Evolutionary conservation across 2,888 invertebrate species (phyloP), one percentile per base, ranked within the genome.

Genomic region (Agapostemon virescens): DNA sequence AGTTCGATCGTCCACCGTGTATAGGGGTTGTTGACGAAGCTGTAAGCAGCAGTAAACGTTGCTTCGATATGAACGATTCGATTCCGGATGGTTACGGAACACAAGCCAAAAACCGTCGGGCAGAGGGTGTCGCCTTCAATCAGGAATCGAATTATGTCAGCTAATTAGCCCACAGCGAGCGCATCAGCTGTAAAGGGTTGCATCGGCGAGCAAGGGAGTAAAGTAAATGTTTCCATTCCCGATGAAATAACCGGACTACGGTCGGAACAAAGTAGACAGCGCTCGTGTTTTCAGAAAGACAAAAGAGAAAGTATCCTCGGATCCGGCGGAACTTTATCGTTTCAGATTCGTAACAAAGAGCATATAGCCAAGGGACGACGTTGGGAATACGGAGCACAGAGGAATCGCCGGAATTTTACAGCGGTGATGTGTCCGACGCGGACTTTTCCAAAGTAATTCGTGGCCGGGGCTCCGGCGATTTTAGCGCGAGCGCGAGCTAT

Each of bases 341-440:
- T 52, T 13, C 58, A 20, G 55, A 38, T 17, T 38, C 49, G 38
- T 69, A 69, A 69, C 55, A 49, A 69, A 69, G 69, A 55, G 23
- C 49, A 33, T 33, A 36, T 7, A 36, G 52, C 30, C 23, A 49
- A 49, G 52, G 52, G 36, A 55, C 38, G 38, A 33, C 33, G 63
- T 4, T 26, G 55, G 63, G 63, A 58, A 33, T 36, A 38, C 23
- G 55, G 23, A 13, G 23, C 17, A 23, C 33, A 17, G n/a, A 23
- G 61, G 33, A 49, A 67, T 30, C 45, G 45, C 26, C 9, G 52
- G 58, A 70, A 79, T 79, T 72, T 55, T 64, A 55, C 38, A 30
- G 49, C 30, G 40, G 69, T 20, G 7, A 26, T 23, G 20, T 17
- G 23, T 33, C 26, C 64, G 55, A 23, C 26, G 13, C 55, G 20